Percentiles rank a stretch among this genome's conserved stretches.
Evolutionary conservation across 35 echinoderm and acorn worm species (phyloP).

Genomic region (Holothuria glaberrima): DNA sequence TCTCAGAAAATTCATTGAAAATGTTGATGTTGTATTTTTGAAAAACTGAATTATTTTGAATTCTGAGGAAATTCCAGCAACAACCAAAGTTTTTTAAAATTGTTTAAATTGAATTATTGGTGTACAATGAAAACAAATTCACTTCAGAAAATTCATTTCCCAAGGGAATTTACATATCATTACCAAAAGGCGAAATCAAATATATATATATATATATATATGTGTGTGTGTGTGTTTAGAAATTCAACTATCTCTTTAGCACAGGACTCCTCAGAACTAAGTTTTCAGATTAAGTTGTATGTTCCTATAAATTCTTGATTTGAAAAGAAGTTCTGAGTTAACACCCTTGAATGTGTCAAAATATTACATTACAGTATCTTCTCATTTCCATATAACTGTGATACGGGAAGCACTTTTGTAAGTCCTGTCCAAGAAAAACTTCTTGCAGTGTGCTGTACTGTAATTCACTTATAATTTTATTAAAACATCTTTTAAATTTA

Average conservation of each 20-base stretch:
- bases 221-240: neutral
- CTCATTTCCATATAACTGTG: neutral
- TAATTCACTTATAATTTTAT: neutral
- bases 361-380: constrained; percentile 8
- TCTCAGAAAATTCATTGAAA: constrained; percentile 1
- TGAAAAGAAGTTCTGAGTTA: neutral
- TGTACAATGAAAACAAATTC: neutral
- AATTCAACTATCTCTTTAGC: constrained; percentile 13
- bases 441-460: neutral
- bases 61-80: neutral
- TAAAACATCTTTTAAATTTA: neutral
- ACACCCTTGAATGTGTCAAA: neutral
- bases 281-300: constrained; percentile 2
- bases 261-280: constrained; percentile 11
- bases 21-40: constrained; percentile 3
- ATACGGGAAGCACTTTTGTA: constrained; percentile 6
- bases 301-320: neutral
- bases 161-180: neutral
- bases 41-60: neutral
- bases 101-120: neutral
- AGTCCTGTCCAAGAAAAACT: neutral
- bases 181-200: neutral
- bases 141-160: neutral
- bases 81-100: constrained; percentile 9
- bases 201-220: neutral